Evolutionary conservation across 2,797 vertebrate genomes (phyloP).

Genomic region (Discoglossus pictus): DNA sequence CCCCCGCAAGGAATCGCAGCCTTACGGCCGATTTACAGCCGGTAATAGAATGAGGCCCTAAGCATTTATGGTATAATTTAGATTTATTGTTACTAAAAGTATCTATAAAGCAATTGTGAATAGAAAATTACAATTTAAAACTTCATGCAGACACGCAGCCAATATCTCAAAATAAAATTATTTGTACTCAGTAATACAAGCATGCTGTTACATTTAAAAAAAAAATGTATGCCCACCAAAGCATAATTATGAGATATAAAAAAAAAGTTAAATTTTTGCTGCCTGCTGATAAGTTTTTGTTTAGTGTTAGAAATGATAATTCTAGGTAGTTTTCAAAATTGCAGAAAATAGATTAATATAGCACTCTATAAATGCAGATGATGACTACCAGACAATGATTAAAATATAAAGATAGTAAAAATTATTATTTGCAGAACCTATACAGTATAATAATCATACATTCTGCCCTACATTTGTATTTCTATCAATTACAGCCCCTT

Average conservation of each 20-base stretch:
- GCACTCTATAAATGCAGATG: too few relatives aligned
- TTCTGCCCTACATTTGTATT: too few relatives aligned
- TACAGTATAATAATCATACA: too few relatives aligned
- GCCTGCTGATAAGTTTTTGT: conserved; percentile 30
- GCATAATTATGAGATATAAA: conserved; percentile 37
- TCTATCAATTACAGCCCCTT: too few relatives aligned
- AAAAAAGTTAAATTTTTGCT: conserved; percentile 33
- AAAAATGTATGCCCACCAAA: conserved; percentile 20
- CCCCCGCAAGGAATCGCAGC: too few relatives aligned
- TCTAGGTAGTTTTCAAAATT: conserved; percentile 20
- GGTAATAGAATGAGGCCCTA: too few relatives aligned
- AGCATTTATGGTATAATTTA: conserved; percentile 1
- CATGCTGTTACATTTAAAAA: conserved; percentile 6
- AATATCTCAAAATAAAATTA: conserved; percentile 3
- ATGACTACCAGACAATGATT: too few relatives aligned
- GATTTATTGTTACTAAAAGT: conserved; percentile 10
- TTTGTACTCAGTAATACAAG: conserved; percentile 10
- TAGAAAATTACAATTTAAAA: background rate
- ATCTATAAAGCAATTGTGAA: background rate
- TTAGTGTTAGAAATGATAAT: conserved; percentile 36
- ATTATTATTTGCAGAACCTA: too few relatives aligned
- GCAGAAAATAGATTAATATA: conserved; percentile 10
- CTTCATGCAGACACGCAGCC: background rate
- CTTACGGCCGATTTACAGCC: too few relatives aligned
- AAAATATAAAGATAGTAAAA: too few relatives aligned